Evolutionary conservation across 64 coral and sea anemone genomes (phyloP).

Genomic region (Montipora cactus): DNA sequence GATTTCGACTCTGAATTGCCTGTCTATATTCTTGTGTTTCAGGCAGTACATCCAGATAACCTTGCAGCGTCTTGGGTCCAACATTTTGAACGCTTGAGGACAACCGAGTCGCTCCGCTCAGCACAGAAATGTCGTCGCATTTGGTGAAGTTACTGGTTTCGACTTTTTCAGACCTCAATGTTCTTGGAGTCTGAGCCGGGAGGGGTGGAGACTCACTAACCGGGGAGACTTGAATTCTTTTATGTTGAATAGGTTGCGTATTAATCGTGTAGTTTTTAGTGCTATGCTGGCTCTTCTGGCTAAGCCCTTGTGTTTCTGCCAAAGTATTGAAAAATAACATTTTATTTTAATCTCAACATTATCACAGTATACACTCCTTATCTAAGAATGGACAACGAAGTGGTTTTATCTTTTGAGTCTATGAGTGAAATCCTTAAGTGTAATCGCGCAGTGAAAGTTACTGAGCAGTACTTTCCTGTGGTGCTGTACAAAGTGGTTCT

Average conservation of each 20-base stretch:
- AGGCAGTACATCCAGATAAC: slow-evolving; percentile 84
- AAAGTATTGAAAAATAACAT: background rate
- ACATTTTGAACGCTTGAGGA: slow-evolving; percentile 65
- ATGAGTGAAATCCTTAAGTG: too few relatives aligned
- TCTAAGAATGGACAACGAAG: too few relatives aligned
- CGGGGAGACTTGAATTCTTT: background rate
- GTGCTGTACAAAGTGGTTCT: background rate
- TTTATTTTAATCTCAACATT: too few relatives aligned
- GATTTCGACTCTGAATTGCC: slow-evolving; percentile 60
- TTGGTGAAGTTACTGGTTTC: slow-evolving; percentile 71
- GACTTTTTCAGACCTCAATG: slow-evolving; percentile 38
- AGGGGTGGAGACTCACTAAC: background rate
- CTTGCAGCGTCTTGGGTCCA: slow-evolving; percentile 67
- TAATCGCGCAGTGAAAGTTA: too few relatives aligned
- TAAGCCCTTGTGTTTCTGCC: background rate
- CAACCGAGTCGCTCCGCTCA: slow-evolving; percentile 51
- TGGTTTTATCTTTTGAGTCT: too few relatives aligned
- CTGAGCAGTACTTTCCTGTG: too few relatives aligned
- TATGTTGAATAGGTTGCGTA: background rate
- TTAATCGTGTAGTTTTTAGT: background rate
- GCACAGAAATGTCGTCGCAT: slow-evolving; percentile 83
- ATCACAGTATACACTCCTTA: too few relatives aligned
- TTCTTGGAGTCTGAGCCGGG: background rate
- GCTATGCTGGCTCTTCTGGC: slow-evolving; percentile 12
- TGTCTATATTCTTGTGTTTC: slow-evolving; percentile 88